These are phyloP conservation scores for Mechanitis mazaeus DNA, from an alignment of 2,888 invertebrate species.

Conservation along the genomic window DNA sequence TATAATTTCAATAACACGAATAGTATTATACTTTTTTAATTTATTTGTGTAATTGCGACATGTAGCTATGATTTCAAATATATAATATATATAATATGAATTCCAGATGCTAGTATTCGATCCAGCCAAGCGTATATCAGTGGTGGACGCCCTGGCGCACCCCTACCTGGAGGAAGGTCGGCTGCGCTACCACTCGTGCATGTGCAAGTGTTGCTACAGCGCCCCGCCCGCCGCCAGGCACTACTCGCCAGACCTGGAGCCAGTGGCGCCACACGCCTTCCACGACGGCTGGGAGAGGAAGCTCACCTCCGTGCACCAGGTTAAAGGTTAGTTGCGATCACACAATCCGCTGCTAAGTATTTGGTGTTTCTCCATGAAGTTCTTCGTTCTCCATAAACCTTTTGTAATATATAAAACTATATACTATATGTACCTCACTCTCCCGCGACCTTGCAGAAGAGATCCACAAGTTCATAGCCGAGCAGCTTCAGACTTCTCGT, in stretches of 20 bases:
- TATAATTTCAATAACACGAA: too few relatives aligned
- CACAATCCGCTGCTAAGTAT: too few relatives aligned
- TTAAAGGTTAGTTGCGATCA: slow-evolving; percentile 84
- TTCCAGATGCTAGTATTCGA: slow-evolving; percentile 98
- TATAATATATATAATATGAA: too few relatives aligned
- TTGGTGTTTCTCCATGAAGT: too few relatives aligned
- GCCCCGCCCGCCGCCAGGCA: slow-evolving; percentile 79
- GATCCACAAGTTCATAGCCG: slow-evolving; percentile 99
- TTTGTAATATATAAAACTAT: too few relatives aligned
- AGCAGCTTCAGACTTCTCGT: slow-evolving; percentile 95
- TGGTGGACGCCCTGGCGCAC: slow-evolving; percentile 96
- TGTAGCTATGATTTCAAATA: too few relatives aligned
- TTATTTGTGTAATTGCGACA: too few relatives aligned
- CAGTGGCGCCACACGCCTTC: slow-evolving; percentile 91
- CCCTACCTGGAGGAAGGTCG: slow-evolving; percentile 99
- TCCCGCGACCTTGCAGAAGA: slow-evolving; percentile 82
- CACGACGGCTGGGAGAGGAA: slow-evolving; percentile 98
- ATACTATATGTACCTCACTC: too few relatives aligned
- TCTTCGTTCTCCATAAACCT: too few relatives aligned
- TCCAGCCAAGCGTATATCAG: slow-evolving; percentile 96
- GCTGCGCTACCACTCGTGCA: slow-evolving; percentile 99
- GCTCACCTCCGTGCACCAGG: slow-evolving; percentile 93
- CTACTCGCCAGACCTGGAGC: slow-evolving; percentile 94
- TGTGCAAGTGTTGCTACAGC: slow-evolving; percentile 98
- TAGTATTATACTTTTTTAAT: too few relatives aligned